Conservation (phyloP, 2,113 vertebrate species). For the Enhydra lutris region DNA sequence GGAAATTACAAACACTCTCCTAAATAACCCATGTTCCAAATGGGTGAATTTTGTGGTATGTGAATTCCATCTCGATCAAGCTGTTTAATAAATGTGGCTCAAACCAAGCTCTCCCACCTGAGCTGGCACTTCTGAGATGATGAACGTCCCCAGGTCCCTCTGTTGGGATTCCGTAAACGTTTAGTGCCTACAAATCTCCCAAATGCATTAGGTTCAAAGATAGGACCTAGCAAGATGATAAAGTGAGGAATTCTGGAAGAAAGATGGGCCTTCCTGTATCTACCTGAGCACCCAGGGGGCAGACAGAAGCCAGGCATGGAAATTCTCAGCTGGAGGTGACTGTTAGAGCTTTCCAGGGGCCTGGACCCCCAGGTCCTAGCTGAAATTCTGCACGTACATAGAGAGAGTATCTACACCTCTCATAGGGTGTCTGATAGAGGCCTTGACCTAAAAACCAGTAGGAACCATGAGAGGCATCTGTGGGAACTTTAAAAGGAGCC, state of each 20-base stretch:
- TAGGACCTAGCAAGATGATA: conserved; percentile 13
- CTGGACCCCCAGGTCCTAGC: background rate
- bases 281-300: background rate
- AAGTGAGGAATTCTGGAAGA: conserved; percentile 44
- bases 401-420: background rate
- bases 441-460: background rate
- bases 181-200: conserved; percentile 66
- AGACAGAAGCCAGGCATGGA: rapidly evolving
- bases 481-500: background rate
- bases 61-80: background rate
- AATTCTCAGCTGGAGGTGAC: background rate
- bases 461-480: background rate
- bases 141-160: conserved; percentile 51
- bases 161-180: conserved; percentile 57
- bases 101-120: conserved; percentile 14
- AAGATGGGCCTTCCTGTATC: background rate
- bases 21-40: background rate
- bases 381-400: background rate
- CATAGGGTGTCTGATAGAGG: background rate
- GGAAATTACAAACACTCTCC: background rate
- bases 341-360: background rate
- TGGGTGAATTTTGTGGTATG: background rate
- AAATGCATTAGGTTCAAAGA: conserved; percentile 50
- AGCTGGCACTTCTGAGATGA: conserved; percentile 48
- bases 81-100: background rate